Evolutionary conservation across 37 sponge, comb jelly and placozoan species (phyloP).

Genomic region (Ianthella basta): DNA sequence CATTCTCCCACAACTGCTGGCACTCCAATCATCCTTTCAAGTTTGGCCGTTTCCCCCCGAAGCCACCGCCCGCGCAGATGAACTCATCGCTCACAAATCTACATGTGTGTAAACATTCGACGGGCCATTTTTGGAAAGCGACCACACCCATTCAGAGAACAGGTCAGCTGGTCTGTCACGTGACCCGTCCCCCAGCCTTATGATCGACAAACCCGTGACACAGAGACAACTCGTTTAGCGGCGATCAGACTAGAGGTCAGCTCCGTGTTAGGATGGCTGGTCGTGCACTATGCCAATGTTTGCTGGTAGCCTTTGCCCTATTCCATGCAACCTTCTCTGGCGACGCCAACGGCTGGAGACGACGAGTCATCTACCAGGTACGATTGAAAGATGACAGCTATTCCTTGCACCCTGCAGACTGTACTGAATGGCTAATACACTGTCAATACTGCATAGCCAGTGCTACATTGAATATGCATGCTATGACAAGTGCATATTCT

Average conservation of each 20-base stretch:
- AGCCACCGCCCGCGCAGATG: neutral
- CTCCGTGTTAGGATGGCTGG: no score
- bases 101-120: neutral
- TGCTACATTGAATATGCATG: no score
- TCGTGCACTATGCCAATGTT: neutral
- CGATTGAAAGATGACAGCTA: neutral
- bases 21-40: slow-evolving; percentile 15
- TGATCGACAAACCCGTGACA: neutral
- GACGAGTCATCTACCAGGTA: slow-evolving; percentile 81
- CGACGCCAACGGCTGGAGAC: slow-evolving; percentile 72
- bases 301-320: neutral
- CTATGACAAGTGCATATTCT: no score
- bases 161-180: neutral
- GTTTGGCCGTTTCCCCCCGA: neutral
- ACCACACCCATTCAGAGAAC: neutral
- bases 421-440: no score
- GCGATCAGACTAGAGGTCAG: no score
- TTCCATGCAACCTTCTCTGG: slow-evolving; percentile 1
- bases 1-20: slow-evolving; percentile 9
- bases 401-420: neutral
- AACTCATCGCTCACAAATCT: neutral
- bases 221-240: no score
- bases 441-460: no score
- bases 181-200: neutral
- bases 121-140: no score